These are phyloP conservation scores for Crambe crambe DNA, from an alignment of 37 sponge, comb jelly and placozoan genomes.

Conservation along the genomic window DNA sequence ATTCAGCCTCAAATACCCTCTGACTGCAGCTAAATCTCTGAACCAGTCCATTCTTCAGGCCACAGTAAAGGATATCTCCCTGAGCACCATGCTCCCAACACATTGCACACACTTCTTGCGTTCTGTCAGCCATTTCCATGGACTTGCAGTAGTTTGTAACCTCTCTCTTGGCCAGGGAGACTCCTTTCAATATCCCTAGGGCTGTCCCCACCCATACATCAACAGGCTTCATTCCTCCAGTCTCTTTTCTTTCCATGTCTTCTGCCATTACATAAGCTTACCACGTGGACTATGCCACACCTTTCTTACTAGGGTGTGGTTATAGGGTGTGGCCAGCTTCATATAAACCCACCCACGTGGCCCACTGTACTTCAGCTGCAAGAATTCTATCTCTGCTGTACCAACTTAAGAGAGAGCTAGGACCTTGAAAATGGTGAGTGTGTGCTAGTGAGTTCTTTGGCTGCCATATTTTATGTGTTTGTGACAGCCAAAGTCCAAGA, in stretches of 20 bases:
- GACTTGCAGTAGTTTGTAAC: conserved; percentile 44
- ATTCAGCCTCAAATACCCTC: conserved; percentile 36
- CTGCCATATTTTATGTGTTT: background rate
- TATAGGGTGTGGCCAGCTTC: no score
- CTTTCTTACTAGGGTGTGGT: no score
- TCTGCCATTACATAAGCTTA: no score
- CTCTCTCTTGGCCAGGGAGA: conserved; percentile 14
- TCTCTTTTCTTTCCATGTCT: no score
- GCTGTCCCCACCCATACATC: conserved; percentile 76
- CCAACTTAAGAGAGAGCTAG: background rate
- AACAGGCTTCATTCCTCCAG: no score
- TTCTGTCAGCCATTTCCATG: conserved; percentile 36
- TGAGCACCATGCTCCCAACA: conserved; percentile 55
- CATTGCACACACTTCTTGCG: conserved; percentile 56
- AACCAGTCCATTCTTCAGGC: conserved; percentile 46
- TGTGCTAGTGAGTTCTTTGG: background rate
- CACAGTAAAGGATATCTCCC: conserved; percentile 49
- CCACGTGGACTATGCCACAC: no score
- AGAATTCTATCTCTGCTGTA: background rate
- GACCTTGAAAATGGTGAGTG: conserved; percentile 20
- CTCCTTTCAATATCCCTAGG: conserved; percentile 72
- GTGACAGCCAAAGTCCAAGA: conserved; percentile 74
- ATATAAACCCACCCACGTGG: no score
- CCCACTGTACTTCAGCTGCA: background rate
- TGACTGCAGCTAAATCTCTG: conserved; percentile 31